Percentiles rank a stretch among this genome's conserved stretches.
phyloP scores from a whole-genome alignment of 2,113 vertebrate genomes.

The Lasiurus borealis region DNA sequence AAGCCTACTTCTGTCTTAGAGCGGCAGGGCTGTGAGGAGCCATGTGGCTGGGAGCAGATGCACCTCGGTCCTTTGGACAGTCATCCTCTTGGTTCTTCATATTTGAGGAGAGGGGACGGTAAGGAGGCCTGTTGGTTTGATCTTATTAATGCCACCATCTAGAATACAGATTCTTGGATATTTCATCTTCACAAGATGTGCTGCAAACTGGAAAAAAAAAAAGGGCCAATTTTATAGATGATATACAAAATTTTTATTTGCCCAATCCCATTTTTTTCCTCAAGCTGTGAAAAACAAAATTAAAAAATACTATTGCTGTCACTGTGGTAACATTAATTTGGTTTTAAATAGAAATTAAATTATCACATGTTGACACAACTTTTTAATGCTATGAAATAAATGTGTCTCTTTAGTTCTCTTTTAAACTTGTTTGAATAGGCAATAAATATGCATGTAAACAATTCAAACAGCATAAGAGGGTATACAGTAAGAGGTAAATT shows the following conservation, averaged over 20 bases:
- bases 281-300: not conserved
- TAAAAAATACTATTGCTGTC: not conserved
- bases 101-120: conserved; percentile 98
- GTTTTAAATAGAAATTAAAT: conserved; percentile 43
- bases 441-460: not conserved
- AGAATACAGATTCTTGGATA: conserved; percentile 95
- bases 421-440: not conserved
- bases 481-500: not conserved
- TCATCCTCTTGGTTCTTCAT: conserved; percentile 81
- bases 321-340: not conserved
- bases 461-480: not conserved
- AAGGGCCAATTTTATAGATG: not conserved
- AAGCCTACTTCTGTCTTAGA: not conserved
- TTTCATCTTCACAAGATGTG: conserved; percentile 95
- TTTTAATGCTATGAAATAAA: not conserved
- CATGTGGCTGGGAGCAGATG: accelerated
- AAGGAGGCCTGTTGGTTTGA: conserved; percentile 97
- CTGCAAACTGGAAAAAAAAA: conserved; percentile 91
- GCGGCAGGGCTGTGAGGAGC: not conserved
- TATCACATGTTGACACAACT: not conserved
- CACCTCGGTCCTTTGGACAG: not conserved
- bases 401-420: not conserved
- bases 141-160: conserved; percentile 98
- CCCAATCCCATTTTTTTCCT: not conserved
- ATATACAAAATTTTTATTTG: not conserved